Evolutionary conservation across 2,113 vertebrate species (phyloP), one percentile per base, ranked within the genome.

Genomic region (Melanostigma gelatinosum): DNA sequence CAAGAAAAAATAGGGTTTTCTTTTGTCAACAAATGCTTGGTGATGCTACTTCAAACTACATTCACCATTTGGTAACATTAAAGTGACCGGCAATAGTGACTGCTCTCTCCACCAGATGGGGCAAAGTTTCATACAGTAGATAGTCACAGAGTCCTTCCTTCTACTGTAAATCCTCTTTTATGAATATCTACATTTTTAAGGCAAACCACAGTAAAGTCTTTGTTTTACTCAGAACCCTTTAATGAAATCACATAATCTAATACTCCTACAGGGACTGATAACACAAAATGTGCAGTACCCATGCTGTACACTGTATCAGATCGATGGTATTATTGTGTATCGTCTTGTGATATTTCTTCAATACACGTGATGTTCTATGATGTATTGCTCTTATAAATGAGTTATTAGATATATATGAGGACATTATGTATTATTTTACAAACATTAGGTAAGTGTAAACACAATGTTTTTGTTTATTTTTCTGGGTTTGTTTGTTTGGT

Each of bases 61-160:
- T 66, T 62, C 36, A 62, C 32, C 15, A 11, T 0, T 3, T 69
- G 29, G 2, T 46, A 8, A 60, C 22, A 42, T 32, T 20, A 42
- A 64, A 62, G 55, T 55, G 12, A 20, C n/a, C 55, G 6, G 27
- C 24, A 20, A 66, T 52, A 6, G 55, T 72, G 38, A 48, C 3
- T n/a, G 16, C 13, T 3, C 29, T 82, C 18, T 75, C 83, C 86
- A 85, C 69, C 48, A 91, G 88, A 87, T 83, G 84, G 84, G 42
- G 46, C 68, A 70, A 82, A 8, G 48, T 24, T 76, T 57, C 38
- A 48, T 11, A 1, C 40, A 27, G 60, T 61, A 58, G 55, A 18
- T 48, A 8, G 50, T 54, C 22, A 54, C 10, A 2, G 38, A 13
- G 12, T 27, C 34, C 34, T 63, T 16, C 8, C n/a, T 64, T 6